Conservation (phyloP, 2,888 invertebrate species). For the Epirrhoe alternata region DNA sequence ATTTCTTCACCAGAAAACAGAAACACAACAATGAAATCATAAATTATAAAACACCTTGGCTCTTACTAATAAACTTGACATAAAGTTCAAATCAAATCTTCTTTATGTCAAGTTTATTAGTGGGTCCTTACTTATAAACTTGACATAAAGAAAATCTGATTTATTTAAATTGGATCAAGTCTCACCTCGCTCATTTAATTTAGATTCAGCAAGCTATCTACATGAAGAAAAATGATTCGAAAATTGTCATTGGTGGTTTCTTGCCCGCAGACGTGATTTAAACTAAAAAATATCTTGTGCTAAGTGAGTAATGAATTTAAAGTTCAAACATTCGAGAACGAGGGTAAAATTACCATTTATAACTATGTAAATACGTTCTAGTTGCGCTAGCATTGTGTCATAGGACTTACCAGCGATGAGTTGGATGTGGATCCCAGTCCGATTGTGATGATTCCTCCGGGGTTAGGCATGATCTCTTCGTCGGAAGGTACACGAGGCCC, state of each 20-base stretch:
- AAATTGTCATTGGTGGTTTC: constrained; percentile 4
- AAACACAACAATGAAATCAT: neutral
- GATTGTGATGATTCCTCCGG: constrained; percentile 14
- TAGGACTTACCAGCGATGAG: constrained; percentile 21
- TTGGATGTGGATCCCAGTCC: neutral
- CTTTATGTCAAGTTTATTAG: too few species aligned
- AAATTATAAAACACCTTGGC: neutral
- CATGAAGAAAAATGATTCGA: constrained; percentile 5
- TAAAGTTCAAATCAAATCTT: too few species aligned
- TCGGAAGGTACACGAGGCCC: constrained; percentile 11
- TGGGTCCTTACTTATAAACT: too few species aligned
- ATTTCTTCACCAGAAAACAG: constrained; percentile 13
- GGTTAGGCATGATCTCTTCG: neutral
- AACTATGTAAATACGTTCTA: constrained; percentile 10
- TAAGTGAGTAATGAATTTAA: constrained; percentile 22
- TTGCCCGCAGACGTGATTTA: constrained; percentile 11
- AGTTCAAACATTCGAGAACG: constrained; percentile 23
- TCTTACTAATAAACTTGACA: too few species aligned
- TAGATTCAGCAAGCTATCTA: constrained; percentile 25
- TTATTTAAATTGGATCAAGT: constrained; percentile 9
- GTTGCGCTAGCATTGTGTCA: constrained; percentile 8
- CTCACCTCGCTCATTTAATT: constrained; percentile 29
- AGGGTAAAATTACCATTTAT: constrained; percentile 26
- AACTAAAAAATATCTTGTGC: constrained; percentile 23
- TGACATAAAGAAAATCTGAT: too few species aligned